These are phyloP conservation scores for Meloe dianella DNA, from an alignment of 2,888 invertebrate genomes.

Conservation along the genomic window DNA sequence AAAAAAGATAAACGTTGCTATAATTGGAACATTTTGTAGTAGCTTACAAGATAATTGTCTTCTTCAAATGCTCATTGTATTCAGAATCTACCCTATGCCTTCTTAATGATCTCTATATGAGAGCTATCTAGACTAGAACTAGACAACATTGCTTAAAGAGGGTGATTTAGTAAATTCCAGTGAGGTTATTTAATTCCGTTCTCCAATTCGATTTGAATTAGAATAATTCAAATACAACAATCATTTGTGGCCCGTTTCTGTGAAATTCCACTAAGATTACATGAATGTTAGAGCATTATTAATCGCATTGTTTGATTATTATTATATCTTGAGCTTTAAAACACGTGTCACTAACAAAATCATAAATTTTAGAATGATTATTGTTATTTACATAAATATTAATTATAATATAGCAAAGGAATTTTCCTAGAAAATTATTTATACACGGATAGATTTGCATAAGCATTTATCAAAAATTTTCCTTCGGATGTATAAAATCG, in stretches of 20 bases:
- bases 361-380: background rate
- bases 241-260: background rate
- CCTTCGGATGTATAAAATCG: background rate
- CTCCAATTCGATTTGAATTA: background rate
- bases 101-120: background rate
- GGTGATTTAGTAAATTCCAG: background rate
- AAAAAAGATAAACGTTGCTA: background rate
- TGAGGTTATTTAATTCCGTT: background rate
- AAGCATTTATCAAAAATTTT: background rate
- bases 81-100: background rate
- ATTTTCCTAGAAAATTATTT: background rate
- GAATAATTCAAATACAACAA: background rate
- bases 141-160: constrained; percentile 3
- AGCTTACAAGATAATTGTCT: constrained; percentile 10
- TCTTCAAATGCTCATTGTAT: background rate
- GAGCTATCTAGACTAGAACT: background rate
- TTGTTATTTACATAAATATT: background rate
- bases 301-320: no score
- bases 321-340: no score
- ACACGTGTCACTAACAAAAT: no score
- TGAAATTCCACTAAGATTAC: no score
- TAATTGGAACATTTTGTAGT: background rate
- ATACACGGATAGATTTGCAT: background rate
- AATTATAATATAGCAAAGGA: background rate
- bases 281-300: no score